phyloP scores from a whole-genome alignment of 2,888 invertebrate species.

The Drosophila flavopinicola region DNA sequence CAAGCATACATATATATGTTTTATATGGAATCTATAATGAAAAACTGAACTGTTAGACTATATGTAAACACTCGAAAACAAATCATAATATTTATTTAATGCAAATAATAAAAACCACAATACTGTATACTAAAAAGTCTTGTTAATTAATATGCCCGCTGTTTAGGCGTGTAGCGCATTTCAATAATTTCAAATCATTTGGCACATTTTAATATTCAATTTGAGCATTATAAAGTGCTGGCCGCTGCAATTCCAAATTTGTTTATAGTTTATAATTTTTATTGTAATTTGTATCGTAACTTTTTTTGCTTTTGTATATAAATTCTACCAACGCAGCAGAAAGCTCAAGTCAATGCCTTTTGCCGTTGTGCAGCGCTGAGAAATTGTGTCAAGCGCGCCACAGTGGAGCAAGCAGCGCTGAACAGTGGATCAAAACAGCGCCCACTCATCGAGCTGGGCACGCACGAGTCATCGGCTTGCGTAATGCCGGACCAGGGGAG shows the following conservation, averaged over 20 bases:
- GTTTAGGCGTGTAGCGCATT: constrained; percentile 19
- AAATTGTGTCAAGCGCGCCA: constrained; percentile 66
- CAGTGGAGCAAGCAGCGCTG: constrained; percentile 52
- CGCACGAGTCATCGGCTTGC: constrained; percentile 54
- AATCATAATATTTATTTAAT: not conserved
- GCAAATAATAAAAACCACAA: not conserved
- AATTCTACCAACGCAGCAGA: constrained; percentile 82
- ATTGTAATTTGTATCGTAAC: constrained; percentile 73
- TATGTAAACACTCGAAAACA: not conserved
- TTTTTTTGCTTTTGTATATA: constrained; percentile 83
- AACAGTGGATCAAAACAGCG: constrained; percentile 15
- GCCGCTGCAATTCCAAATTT: constrained; percentile 36
- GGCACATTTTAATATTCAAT: constrained; percentile 23
- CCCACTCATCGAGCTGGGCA: constrained; percentile 29
- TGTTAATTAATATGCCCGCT: constrained; percentile 32
- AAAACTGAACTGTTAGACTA: constrained; percentile 2
- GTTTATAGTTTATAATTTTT: constrained; percentile 65
- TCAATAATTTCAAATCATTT: constrained; percentile 33
- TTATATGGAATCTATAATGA: not conserved
- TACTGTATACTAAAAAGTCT: no score
- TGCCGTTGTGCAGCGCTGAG: constrained; percentile 22
- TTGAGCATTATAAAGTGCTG: constrained; percentile 56
- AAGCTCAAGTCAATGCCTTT: constrained; percentile 73
- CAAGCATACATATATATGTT: no score
- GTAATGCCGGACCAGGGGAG: constrained; percentile 31